A percentile compares a stretch with the other conserved stretches of the same genome.
phyloP scores from a whole-genome alignment of 2,888 invertebrate genomes.

The Andrena minutula region DNA sequence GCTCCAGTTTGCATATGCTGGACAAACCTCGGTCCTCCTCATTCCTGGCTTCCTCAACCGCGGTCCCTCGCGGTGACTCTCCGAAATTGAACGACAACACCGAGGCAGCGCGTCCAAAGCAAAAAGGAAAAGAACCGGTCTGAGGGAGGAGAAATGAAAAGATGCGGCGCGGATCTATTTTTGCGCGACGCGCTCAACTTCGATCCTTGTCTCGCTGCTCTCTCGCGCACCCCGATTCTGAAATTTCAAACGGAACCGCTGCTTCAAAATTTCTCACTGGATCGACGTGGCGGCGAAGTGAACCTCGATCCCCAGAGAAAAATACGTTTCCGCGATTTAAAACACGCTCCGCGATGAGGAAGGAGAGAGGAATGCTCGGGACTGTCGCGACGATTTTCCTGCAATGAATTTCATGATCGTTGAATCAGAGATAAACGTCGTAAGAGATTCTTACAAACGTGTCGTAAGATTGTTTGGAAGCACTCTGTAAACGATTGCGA shows the following conservation, averaged over 20 bases:
- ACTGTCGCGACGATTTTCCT: conserved; percentile 17
- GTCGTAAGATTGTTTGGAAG: conserved; percentile 33
- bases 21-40: neutral
- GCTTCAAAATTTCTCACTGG: neutral
- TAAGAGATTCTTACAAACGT: conserved; percentile 15
- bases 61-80: conserved; percentile 38
- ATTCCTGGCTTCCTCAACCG: conserved; percentile 16
- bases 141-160: conserved; percentile 35
- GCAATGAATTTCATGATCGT: neutral
- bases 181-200: conserved; percentile 37
- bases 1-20: neutral
- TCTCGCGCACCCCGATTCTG: conserved; percentile 17
- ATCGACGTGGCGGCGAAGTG: too few species aligned
- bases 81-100: conserved; percentile 50
- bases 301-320: neutral
- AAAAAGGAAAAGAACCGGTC: conserved; percentile 36
- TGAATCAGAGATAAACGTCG: conserved; percentile 26
- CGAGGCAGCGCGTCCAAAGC: conserved; percentile 15
- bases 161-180: conserved; percentile 57
- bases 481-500: conserved; percentile 24
- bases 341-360: too few species aligned
- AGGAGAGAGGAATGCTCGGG: too few species aligned
- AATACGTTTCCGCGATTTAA: neutral
- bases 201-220: conserved; percentile 28
- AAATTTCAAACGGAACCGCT: conserved; percentile 1